Conservation (phyloP, 2,113 vertebrate species). For the Morone saxatilis region DNA sequence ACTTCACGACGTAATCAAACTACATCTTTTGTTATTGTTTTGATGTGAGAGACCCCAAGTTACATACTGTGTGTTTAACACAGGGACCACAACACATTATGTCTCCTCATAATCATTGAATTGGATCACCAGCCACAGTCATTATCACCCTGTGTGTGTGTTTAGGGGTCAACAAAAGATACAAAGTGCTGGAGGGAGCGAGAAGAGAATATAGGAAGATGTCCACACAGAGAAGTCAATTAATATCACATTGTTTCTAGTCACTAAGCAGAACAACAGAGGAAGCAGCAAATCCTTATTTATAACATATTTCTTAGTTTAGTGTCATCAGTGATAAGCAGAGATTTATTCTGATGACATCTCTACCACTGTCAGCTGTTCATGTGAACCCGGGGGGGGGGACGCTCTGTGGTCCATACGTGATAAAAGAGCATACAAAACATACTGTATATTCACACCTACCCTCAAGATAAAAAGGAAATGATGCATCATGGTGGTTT, state of each 20-base stretch:
- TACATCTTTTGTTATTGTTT: too few relatives aligned
- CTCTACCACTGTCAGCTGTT: not conserved
- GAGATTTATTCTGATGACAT: slow-evolving; percentile 32
- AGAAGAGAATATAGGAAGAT: slow-evolving; percentile 21
- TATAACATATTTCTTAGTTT: not conserved
- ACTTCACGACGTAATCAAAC: too few relatives aligned
- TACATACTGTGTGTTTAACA: not conserved
- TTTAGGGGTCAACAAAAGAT: slow-evolving; percentile 9
- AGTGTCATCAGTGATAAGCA: slow-evolving; percentile 14
- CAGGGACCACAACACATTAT: slow-evolving; percentile 38
- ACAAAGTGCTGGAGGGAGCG: slow-evolving; percentile 26
- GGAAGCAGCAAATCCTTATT: slow-evolving; percentile 12
- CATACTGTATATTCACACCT: slow-evolving; percentile 18
- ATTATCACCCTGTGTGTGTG: slow-evolving; percentile 37
- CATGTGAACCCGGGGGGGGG: slow-evolving; percentile 17
- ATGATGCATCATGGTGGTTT: slow-evolving; percentile 23
- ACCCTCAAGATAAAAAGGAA: slow-evolving; percentile 21
- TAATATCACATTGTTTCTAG: slow-evolving; percentile 42
- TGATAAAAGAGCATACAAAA: slow-evolving; percentile 34
- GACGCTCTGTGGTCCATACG: not conserved
- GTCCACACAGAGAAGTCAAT: slow-evolving; percentile 36
- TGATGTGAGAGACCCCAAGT: too few relatives aligned
- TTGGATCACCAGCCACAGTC: slow-evolving; percentile 50
- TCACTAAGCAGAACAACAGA: slow-evolving; percentile 9
- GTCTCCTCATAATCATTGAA: slow-evolving; percentile 52